Evolutionary conservation across 2,888 invertebrate genomes (phyloP).

Genomic region (Pheosia tremula): DNA sequence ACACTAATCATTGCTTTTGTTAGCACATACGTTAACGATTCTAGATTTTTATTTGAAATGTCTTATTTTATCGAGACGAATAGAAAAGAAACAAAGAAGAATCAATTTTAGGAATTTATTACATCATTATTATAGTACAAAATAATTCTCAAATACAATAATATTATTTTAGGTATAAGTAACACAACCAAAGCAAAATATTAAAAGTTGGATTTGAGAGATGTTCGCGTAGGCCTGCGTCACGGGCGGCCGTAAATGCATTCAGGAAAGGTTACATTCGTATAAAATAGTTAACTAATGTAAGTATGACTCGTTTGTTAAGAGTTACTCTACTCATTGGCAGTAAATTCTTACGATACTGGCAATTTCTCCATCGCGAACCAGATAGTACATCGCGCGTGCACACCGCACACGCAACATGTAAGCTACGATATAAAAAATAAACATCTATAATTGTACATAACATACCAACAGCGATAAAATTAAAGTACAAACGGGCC

Average conservation of each 20-base stretch:
- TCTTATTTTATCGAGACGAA: background rate
- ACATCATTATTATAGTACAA: constrained; percentile 81
- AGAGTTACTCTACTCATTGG: constrained; percentile 68
- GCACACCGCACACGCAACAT: constrained; percentile 35
- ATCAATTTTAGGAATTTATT: constrained; percentile 79
- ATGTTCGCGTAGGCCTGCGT: constrained; percentile 61
- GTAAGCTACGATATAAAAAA: constrained; percentile 64
- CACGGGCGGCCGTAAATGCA: constrained; percentile 73
- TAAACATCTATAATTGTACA: constrained; percentile 72
- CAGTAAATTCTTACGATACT: constrained; percentile 64
- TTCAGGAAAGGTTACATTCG: constrained; percentile 57
- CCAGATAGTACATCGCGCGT: constrained; percentile 25
- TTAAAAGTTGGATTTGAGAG: constrained; percentile 79
- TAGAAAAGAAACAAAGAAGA: constrained; percentile 16
- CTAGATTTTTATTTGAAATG: too few species aligned
- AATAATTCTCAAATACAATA: constrained; percentile 83
- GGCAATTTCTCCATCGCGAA: constrained; percentile 50
- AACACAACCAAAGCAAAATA: constrained; percentile 84
- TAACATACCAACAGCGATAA: constrained; percentile 56
- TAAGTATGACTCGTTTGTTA: constrained; percentile 64
- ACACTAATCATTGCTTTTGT: too few species aligned
- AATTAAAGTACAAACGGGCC: constrained; percentile 46
- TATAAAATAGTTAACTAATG: constrained; percentile 54
- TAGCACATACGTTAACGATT: too few species aligned
- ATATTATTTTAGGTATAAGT: constrained; percentile 76